Evolutionary conservation across 1,140 invertebrate species (phyloP).

Genomic region (Linepithema humile): DNA sequence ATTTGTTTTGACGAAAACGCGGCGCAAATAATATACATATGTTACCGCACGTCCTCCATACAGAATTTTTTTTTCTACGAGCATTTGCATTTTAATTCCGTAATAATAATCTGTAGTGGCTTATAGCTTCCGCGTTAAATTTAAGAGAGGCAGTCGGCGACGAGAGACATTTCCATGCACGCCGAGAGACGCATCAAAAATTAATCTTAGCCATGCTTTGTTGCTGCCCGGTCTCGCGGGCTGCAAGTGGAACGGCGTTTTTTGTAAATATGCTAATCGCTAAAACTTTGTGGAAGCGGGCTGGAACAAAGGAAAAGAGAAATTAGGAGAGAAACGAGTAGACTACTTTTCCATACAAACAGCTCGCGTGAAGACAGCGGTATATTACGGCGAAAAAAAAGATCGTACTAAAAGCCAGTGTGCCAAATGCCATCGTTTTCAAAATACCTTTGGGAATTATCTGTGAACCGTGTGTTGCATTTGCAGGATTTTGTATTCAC

Average conservation of each 20-base stretch:
- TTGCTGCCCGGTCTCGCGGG: conserved; percentile 8
- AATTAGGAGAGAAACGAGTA: background rate
- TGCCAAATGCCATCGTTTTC: background rate
- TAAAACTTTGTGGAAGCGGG: conserved; percentile 23
- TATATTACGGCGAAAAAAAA: background rate
- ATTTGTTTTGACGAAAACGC: conserved; percentile 2
- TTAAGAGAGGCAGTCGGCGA: conserved; percentile 7
- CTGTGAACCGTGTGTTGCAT: background rate
- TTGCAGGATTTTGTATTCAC: conserved; percentile 13
- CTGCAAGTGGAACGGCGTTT: conserved; percentile 44
- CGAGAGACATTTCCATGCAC: conserved; percentile 9
- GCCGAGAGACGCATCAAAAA: conserved; percentile 49
- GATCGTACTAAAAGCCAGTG: conserved; percentile 13
- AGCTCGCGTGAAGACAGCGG: background rate
- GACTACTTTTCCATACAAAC: background rate
- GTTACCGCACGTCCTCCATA: background rate
- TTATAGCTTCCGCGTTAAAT: conserved; percentile 38
- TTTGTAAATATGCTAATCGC: conserved; percentile 64
- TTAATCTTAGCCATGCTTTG: conserved; percentile 41
- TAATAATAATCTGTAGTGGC: conserved; percentile 13
- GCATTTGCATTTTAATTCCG: conserved; percentile 43
- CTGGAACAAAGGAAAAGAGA: background rate
- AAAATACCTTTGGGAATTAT: background rate
- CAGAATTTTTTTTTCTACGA: conserved; percentile 10
- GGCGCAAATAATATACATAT: background rate